Conservation (phyloP, 2,113 vertebrate species). For the Laticauda colubrina region DNA sequence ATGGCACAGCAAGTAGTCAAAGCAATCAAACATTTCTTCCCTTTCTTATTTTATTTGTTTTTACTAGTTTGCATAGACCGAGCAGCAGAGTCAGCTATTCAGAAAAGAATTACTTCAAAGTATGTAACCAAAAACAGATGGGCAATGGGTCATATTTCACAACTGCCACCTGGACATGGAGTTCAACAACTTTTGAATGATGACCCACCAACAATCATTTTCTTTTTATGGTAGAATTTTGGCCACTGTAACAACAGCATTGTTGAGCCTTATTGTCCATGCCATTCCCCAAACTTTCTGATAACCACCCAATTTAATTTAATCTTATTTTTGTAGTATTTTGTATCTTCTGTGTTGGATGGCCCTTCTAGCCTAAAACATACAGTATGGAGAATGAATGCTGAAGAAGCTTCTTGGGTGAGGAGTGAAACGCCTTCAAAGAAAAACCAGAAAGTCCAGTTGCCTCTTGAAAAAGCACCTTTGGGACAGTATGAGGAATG, state of each 20-base stretch:
- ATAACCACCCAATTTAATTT: not conserved
- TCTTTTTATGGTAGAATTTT: constrained; percentile 26
- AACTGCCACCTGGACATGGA: constrained; percentile 17
- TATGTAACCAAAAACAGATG: constrained; percentile 44
- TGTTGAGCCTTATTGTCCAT: not conserved
- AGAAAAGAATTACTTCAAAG: constrained; percentile 36
- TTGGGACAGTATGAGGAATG: not conserved
- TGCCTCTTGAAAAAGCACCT: too few species aligned
- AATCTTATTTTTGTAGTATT: not conserved
- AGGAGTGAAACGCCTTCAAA: too few species aligned
- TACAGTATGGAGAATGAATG: too few species aligned
- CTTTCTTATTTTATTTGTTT: constrained; percentile 58
- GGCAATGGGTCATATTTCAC: constrained; percentile 32
- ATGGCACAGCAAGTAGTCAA: constrained; percentile 72
- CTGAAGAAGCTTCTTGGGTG: too few species aligned
- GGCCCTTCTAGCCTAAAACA: not conserved
- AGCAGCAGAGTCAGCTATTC: constrained; percentile 56
- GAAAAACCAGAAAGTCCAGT: too few species aligned
- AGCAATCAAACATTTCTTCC: constrained; percentile 63
- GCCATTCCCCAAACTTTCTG: not conserved
- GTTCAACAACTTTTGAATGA: constrained; percentile 34
- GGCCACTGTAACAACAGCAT: constrained; percentile 8
- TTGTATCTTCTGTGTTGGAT: not conserved
- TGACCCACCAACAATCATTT: not conserved
- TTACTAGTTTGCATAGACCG: constrained; percentile 66